These are phyloP conservation scores for Palythoa heliodiscus DNA, from an alignment of 92 coral and sea anemone genomes.

Conservation along the genomic window DNA sequence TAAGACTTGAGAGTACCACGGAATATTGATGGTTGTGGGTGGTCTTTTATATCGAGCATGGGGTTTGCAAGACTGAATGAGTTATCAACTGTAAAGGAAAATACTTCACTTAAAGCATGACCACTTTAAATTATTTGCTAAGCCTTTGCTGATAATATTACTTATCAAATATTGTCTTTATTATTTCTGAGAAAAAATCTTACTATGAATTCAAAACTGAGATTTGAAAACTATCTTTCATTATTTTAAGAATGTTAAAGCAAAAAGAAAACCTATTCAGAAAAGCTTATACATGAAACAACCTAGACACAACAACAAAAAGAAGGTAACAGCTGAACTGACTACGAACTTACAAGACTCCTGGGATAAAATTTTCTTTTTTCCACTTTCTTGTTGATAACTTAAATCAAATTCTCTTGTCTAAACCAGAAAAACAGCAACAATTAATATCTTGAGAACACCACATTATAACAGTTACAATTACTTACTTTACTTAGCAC, in stretches of 20 bases:
- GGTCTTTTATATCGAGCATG: conserved; percentile 74
- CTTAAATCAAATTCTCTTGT: conserved; percentile 81
- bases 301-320: no score
- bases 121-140: neutral
- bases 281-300: no score
- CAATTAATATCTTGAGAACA: neutral
- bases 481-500: no score
- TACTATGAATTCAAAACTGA: no score
- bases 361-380: conserved; percentile 82
- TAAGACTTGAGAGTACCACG: conserved; percentile 89
- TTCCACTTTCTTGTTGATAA: conserved; percentile 70
- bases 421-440: conserved; percentile 45
- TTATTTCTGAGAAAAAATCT: no score
- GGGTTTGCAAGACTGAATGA: conserved; percentile 95
- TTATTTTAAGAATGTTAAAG: neutral
- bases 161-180: neutral
- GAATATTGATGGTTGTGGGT: conserved; percentile 85
- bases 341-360: conserved; percentile 76
- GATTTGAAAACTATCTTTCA: no score
- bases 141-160: neutral
- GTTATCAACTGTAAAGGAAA: conserved; percentile 76
- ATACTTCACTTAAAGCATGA: neutral
- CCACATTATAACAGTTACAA: no score
- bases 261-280: neutral
- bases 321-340: no score